Conservation (phyloP, 2,888 invertebrate species). For the Rhorus exstirpatorius region DNA sequence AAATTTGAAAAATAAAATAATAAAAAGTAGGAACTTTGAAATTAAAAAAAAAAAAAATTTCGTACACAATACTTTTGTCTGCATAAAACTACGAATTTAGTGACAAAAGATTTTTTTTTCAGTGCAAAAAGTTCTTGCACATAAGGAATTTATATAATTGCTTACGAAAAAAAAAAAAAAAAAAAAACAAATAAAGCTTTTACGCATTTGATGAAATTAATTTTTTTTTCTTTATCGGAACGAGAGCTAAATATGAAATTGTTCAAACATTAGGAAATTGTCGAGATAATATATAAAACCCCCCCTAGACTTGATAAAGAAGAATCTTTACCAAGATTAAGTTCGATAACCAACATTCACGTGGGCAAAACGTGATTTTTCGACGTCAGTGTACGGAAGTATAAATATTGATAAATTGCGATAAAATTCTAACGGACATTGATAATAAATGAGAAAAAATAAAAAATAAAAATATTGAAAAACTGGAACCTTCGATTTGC, state of each 20-base stretch:
- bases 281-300: not conserved
- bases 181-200: not conserved
- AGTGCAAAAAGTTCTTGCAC: too few species aligned
- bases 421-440: slow-evolving; percentile 15
- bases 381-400: not conserved
- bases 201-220: not conserved
- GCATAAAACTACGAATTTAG: too few species aligned
- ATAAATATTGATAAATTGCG: not conserved
- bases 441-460: slow-evolving; percentile 1
- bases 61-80: too few species aligned
- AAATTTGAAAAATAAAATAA: too few species aligned
- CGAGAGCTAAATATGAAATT: too few species aligned
- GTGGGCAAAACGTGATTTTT: slow-evolving; percentile 24
- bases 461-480: not conserved
- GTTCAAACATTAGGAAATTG: not conserved
- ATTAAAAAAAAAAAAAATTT: too few species aligned
- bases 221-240: too few species aligned
- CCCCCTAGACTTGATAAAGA: not conserved
- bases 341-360: slow-evolving; percentile 10
- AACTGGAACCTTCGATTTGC: slow-evolving; percentile 1
- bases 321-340: slow-evolving; percentile 3
- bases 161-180: too few species aligned
- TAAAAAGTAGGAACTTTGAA: too few species aligned
- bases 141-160: too few species aligned
- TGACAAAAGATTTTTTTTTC: too few species aligned